Evolutionary conservation across 2,888 invertebrate species (phyloP).

Genomic region (Ennomos fuscantarius): DNA sequence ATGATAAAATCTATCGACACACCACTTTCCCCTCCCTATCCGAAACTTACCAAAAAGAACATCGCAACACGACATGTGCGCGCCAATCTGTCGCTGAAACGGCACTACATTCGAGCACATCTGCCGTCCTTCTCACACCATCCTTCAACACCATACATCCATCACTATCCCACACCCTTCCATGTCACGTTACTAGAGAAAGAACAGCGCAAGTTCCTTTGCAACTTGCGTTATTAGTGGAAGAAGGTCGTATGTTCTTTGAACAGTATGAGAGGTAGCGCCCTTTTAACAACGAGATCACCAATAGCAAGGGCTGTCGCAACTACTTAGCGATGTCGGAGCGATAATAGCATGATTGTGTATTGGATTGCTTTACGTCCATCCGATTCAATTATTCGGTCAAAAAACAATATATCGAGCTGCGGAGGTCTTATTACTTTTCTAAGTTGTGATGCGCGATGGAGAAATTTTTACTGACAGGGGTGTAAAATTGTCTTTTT

Average conservation of each 20-base stretch:
- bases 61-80: constrained; percentile 83
- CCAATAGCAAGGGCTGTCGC: constrained; percentile 55
- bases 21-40: constrained; percentile 44
- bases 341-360: constrained; percentile 73
- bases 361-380: constrained; percentile 72
- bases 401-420: constrained; percentile 56
- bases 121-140: constrained; percentile 49
- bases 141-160: constrained; percentile 20
- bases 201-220: constrained; percentile 20
- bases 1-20: constrained; percentile 4
- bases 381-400: constrained; percentile 71
- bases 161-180: constrained; percentile 57
- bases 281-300: constrained; percentile 5
- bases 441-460: constrained; percentile 22
- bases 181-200: constrained; percentile 22
- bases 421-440: constrained; percentile 50
- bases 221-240: background rate
- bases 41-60: constrained; percentile 77
- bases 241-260: constrained; percentile 20
- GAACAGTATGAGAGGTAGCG: background rate
- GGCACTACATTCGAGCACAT: constrained; percentile 65
- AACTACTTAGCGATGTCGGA: constrained; percentile 73
- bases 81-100: constrained; percentile 82
- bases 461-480: constrained; percentile 28
- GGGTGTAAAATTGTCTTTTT: constrained; percentile 28